Percentiles rank a stretch among this genome's conserved stretches.
Conservation (phyloP, 2,797 vertebrate species). For the Buphagus erythrorhynchus region DNA sequence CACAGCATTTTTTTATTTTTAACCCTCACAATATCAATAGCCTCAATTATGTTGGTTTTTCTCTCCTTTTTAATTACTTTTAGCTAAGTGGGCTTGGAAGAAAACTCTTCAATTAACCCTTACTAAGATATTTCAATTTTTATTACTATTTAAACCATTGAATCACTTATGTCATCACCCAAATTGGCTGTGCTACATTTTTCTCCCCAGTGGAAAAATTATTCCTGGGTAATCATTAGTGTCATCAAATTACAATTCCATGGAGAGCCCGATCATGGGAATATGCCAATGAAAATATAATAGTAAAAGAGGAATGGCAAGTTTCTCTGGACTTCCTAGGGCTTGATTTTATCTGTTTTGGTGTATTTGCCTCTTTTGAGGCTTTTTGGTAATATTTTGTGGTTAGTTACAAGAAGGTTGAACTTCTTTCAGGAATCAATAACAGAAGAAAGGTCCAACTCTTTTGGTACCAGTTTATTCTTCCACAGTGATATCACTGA, state of each 20-base stretch:
- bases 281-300: neutral
- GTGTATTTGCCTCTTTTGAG: neutral
- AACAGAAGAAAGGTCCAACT: neutral
- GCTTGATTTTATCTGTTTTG: neutral
- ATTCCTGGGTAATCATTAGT: conserved; percentile 6
- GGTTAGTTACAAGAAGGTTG: neutral
- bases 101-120: neutral
- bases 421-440: neutral
- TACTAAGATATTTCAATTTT: neutral
- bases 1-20: conserved; percentile 41
- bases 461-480: neutral
- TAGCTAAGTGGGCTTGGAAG: neutral
- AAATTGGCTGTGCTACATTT: neutral
- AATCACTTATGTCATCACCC: neutral
- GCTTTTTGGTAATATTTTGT: neutral
- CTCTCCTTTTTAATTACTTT: neutral
- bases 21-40: neutral
- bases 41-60: neutral
- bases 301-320: neutral
- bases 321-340: neutral
- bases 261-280: neutral
- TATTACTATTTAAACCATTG: conserved; percentile 6
- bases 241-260: conserved; percentile 30
- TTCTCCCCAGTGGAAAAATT: conserved; percentile 19
- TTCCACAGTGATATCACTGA: neutral